Evolutionary conservation across 1,140 invertebrate species (phyloP), one percentile per base, ranked within the genome.

Genomic region (Chymomyza costata): DNA sequence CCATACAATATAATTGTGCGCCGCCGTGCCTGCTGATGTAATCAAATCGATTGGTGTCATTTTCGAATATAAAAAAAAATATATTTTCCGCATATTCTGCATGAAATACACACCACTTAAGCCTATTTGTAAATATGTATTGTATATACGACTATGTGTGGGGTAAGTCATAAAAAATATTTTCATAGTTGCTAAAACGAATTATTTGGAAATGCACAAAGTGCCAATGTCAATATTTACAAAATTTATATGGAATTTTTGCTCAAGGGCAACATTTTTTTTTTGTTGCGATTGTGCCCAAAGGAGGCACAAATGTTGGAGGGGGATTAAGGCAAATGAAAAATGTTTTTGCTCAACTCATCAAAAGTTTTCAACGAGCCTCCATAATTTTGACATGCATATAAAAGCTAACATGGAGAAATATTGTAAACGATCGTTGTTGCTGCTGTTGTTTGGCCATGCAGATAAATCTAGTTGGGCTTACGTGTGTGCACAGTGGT

Each of bases 311-410:
- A n/a, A n/a, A n/a, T n/a, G n/a, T n/a, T n/a, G n/a, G n/a, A n/a
- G n/a, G n/a, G n/a, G 21, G 21, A 25, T 3, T 8, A 8, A 25
- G 21, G 21, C 21, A 73, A 56, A 58, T 66, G 62, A 59, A 37
- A 65, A 49, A 66, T 65, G 45, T 53, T 53, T 62, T 39, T 30
- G 18, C 11, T 21, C 28, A 37, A 35, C 38, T 51, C 65, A 56
- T 76, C 53, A 76, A 71, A 76, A 78, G 39, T 78, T 78, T 56
- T 64, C 71, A 78, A 71, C 71, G 40, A 58, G 39, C 55, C n/a
- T n/a, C n/a, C 51, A 58, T 76, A 70, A 78, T 76, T 78, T 61
- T 66, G 41, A 35, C 54, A 49, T 47, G 38, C 71, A 65, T 57
- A 62, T 49, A 56, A 65, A 54, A 45, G 53, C 48, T 50, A 41